Evolutionary conservation across 2,888 invertebrate genomes (phyloP).

Genomic region (Doris montereyensis): DNA sequence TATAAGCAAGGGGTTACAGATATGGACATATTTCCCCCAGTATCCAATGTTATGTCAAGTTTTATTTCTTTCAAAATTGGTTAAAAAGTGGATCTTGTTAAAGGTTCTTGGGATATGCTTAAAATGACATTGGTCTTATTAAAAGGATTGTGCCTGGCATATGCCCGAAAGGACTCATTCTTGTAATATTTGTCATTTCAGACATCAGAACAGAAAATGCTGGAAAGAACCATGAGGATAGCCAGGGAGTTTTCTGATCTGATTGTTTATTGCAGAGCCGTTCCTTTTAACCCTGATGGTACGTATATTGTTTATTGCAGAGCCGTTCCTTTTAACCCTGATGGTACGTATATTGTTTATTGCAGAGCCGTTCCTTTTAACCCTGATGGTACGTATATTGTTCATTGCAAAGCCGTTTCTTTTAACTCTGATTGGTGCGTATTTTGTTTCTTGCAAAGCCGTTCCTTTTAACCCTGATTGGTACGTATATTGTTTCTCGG

Average conservation of each 20-base stretch:
- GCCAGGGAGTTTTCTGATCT: slow-evolving; percentile 98
- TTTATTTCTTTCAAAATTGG: no score
- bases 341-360: slow-evolving; percentile 92
- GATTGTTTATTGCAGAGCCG: slow-evolving; percentile 94
- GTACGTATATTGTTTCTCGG: slow-evolving; percentile 86
- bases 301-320: slow-evolving; percentile 87
- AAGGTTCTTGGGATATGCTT: background rate
- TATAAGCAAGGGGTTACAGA: no score
- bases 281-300: slow-evolving; percentile 84
- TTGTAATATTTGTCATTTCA: slow-evolving; percentile 46
- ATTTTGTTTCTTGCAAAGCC: slow-evolving; percentile 95
- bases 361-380: slow-evolving; percentile 91
- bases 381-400: slow-evolving; percentile 79
- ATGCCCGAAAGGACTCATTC: background rate
- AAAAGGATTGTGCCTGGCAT: background rate
- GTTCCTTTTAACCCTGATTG: slow-evolving; percentile 86
- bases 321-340: slow-evolving; percentile 86
- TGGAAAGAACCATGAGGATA: slow-evolving; percentile 91
- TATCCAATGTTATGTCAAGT: no score
- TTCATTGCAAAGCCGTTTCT: slow-evolving; percentile 92
- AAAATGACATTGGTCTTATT: background rate
- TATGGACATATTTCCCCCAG: no score
- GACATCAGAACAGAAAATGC: slow-evolving; percentile 56
- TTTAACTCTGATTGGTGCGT: slow-evolving; percentile 85
- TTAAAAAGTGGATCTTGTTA: no score